A percentile compares a stretch with the other conserved stretches of the same genome.
phyloP scores from a whole-genome alignment of 2,113 vertebrate genomes.

The Bagarius yarrelli region DNA sequence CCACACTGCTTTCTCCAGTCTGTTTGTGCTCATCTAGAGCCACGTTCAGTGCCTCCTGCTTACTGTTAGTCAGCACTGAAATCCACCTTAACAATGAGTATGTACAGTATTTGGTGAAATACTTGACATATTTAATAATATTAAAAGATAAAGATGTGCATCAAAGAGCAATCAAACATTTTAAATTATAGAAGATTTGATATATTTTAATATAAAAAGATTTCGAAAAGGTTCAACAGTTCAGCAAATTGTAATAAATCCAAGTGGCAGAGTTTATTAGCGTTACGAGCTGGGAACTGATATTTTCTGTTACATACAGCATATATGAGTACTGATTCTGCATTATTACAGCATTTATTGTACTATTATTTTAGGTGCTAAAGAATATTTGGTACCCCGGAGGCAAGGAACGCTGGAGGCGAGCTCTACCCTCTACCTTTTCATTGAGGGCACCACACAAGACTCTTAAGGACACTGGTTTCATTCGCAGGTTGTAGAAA shows the following conservation, averaged over 20 bases:
- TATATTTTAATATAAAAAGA: neutral
- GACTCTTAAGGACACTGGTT: too few species aligned
- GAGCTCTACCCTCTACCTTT: too few species aligned
- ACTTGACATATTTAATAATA: neutral
- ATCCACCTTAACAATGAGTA: constrained; percentile 65
- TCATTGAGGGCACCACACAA: too few species aligned
- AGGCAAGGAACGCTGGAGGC: too few species aligned
- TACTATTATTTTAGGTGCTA: neutral
- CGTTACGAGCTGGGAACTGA: too few species aligned
- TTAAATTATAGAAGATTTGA: neutral
- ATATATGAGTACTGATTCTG: neutral
- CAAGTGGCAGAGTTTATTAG: neutral
- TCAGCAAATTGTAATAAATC: neutral
- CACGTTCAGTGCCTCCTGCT: constrained; percentile 69
- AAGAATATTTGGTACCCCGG: too few species aligned
- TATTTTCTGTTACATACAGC: neutral
- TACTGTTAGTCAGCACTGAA: constrained; percentile 73
- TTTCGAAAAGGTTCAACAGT: neutral
- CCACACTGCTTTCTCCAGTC: constrained; percentile 58
- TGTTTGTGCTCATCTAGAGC: constrained; percentile 62
- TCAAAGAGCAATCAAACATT: neutral
- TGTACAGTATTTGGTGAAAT: neutral
- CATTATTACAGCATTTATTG: neutral
- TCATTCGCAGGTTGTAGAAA: too few species aligned
- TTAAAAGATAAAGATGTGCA: neutral